Percentiles rank a stretch among this genome's conserved stretches.
phyloP scores from a whole-genome alignment of 1,140 invertebrate species.

The Leptonema lineaticorne region DNA sequence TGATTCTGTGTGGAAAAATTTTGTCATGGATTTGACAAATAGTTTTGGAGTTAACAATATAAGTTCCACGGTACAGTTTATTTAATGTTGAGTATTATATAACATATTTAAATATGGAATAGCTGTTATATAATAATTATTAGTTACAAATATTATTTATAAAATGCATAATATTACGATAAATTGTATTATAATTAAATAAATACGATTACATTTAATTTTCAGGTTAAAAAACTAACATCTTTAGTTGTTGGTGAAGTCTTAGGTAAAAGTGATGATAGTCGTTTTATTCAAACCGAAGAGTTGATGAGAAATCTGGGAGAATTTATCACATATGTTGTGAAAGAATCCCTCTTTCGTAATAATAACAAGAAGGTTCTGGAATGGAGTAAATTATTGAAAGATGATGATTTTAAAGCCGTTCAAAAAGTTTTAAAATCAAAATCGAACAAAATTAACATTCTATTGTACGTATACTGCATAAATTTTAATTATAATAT shows the following conservation, averaged over 20 bases:
- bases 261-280: slow-evolving; percentile 47
- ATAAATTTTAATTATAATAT: no score
- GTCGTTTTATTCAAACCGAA: slow-evolving; percentile 47
- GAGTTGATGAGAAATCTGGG: slow-evolving; percentile 48
- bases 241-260: slow-evolving; percentile 50
- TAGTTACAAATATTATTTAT: background rate
- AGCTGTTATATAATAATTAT: no score
- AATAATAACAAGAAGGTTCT: slow-evolving; percentile 21
- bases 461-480: slow-evolving; percentile 50
- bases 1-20: slow-evolving; percentile 53
- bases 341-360: background rate
- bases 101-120: no score
- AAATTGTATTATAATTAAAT: no score
- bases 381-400: slow-evolving; percentile 48
- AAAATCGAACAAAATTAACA: slow-evolving; percentile 46
- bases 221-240: slow-evolving; percentile 52
- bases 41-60: slow-evolving; percentile 58
- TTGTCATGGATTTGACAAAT: slow-evolving; percentile 54
- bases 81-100: slow-evolving; percentile 4
- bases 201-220: slow-evolving; percentile 27
- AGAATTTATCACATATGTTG: slow-evolving; percentile 43
- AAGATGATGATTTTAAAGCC: slow-evolving; percentile 44
- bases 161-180: slow-evolving; percentile 39
- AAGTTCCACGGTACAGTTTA: slow-evolving; percentile 52
- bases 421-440: slow-evolving; percentile 45